Conservation (phyloP, 2,113 vertebrate species). For the Camelus dromedarius region DNA sequence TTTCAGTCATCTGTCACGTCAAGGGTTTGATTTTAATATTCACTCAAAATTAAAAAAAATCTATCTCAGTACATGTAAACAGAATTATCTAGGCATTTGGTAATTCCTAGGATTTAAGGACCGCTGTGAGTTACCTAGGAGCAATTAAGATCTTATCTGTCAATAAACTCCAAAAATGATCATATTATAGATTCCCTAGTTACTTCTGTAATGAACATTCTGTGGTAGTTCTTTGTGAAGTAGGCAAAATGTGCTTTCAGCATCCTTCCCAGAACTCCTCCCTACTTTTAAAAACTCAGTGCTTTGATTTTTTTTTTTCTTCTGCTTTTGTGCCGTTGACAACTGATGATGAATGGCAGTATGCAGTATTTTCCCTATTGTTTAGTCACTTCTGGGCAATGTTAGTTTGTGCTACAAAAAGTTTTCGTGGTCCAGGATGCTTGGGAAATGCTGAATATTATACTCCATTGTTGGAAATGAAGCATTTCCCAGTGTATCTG, state of each 20-base stretch:
- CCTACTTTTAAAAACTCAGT: neutral
- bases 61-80: neutral
- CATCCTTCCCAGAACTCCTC: neutral
- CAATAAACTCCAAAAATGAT: neutral
- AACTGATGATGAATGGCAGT: neutral
- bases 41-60: neutral
- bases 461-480: neutral
- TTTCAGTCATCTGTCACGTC: neutral
- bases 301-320: neutral
- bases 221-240: neutral
- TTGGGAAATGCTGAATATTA: neutral
- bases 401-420: neutral
- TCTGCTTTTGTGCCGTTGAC: neutral
- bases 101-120: neutral
- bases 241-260: neutral
- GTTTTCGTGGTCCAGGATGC: neutral
- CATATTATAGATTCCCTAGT: neutral
- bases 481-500: neutral
- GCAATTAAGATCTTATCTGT: neutral
- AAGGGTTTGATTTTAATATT: constrained; percentile 2
- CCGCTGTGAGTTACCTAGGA: neutral
- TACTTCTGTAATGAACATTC: neutral
- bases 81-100: neutral
- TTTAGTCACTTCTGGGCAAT: neutral
- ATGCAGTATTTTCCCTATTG: neutral